Base-by-base conservation (phyloP, 2,888 invertebrate genomes). In the Harpalus rubripes region DNA sequence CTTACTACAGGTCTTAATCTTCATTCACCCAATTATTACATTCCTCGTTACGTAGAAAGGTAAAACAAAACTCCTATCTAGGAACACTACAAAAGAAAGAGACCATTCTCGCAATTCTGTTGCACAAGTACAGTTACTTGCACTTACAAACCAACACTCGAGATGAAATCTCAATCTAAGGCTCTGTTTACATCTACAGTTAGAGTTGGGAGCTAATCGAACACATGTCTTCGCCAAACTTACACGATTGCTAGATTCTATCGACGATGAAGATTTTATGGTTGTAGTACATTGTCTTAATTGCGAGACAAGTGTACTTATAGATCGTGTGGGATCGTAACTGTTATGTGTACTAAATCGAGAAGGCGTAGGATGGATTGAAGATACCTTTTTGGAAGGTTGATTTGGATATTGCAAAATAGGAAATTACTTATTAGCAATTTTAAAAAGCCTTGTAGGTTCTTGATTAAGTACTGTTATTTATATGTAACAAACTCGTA, bases 161-260 rank as follows among this genome's bases (percentile, higher is more conserved):
- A 52, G 44, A 52, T 52, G 44, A 52, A 52, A 52, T 52, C 44
- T 52, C 44, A 52, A 52, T 52, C 44, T 52, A 52, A 52, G 12
- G 44, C 44, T 52, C 44, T 52, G 44, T 52, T 52, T 52, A 52
- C 10, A 52, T 52, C 44, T 52, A 61, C 59, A 61, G 59, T 61
- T 61, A 61, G 59, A 16, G 16, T 61, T 16, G 18, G 10, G 22
- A 63, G 8, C 12, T 63, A 26, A 22, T 63, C 63, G 63, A 63
- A 63, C 63, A 63, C 63, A 63, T 63, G 63, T 63, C 63, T 22
- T 3, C 16, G 8, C 61, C 61, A 22, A 61, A 61, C 61, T 61
- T 59, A 59, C 16, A 59, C 12, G 44, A 32, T 52, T 12, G 44
- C 1, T 12, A 12, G 44, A 52, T 52, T 3, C 1, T 52, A 52